Base-by-base conservation (phyloP, 2,113 vertebrate genomes). In the Semnornis frantzii region DNA sequence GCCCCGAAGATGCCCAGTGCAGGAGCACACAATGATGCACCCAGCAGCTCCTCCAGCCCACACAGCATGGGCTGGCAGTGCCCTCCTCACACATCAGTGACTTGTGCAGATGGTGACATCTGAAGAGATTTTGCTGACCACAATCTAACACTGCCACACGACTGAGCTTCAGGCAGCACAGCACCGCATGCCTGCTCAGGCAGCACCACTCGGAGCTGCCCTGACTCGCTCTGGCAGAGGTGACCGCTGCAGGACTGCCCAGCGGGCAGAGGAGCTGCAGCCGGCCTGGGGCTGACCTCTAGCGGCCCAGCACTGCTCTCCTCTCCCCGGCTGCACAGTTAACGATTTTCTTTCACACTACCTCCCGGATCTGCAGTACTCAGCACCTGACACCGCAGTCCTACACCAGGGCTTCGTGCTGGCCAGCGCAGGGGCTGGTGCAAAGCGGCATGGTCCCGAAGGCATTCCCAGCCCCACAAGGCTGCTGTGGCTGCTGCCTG, bases 271-370 rank as follows among this genome's bases (percentile, higher is more conserved):
- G n/a, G 33, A 64, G 55, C 50, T 10, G 66, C 31, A n/a, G 7
- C 54, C 34, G 4, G 81, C 68, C 54, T 30, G 57, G 81, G 54
- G n/a, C 63, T 91, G 97, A 95, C 97, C 95, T 88, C 97, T 97
- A 97, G 94, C 30, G 97, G 96, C 79, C 31, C 92, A 17, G 39
- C 75, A 58, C 17, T 16, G 52, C 63, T 76, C 52, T 80, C 44
- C 58, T 42, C 52, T 12, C 66, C 66, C 66, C 37, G 15, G 17
- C 52, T 0, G 9, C 64, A 78, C 33, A 69, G 24, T 23, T 68
- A 19, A 5, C 1, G 0, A 34, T 27, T n/a, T 59, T 50, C 68
- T 73, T 63, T 1, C 8, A 33, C 13, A 3, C 31, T 28, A 33
- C 24, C 46, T 66, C 66, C 58, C 25, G 64, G 64, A 57, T 55